These are phyloP conservation scores for Centropristis striata DNA, from an alignment of 2,113 vertebrate genomes.

Conservation along the genomic window DNA sequence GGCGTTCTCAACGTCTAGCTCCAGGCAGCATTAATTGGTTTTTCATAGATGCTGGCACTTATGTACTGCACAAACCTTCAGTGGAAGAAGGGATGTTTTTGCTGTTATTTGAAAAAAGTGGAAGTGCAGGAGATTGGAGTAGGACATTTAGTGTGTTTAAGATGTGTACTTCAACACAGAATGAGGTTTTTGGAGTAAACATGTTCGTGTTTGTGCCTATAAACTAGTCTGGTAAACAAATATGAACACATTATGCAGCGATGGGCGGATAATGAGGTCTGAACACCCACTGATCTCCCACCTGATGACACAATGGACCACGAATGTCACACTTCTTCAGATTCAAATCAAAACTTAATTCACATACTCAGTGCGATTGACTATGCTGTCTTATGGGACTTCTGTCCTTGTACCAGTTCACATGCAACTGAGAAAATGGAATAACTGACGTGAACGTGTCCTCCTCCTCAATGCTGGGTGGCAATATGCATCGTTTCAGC, in stretches of 20 bases:
- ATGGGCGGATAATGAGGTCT: not conserved
- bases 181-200: not conserved
- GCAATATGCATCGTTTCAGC: too few relatives aligned
- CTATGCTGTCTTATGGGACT: too few relatives aligned
- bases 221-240: not conserved
- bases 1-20: conserved; percentile 48
- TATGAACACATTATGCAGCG: not conserved
- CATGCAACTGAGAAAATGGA: too few relatives aligned
- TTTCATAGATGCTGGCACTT: conserved; percentile 28
- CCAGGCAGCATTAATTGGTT: conserved; percentile 68
- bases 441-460: too few relatives aligned
- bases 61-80: conserved; percentile 1
- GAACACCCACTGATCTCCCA: too few relatives aligned
- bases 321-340: too few relatives aligned
- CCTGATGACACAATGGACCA: too few relatives aligned
- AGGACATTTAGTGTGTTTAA: conserved; percentile 8
- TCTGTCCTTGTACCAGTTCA: too few relatives aligned
- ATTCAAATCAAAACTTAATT: too few relatives aligned
- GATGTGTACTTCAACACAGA: not conserved
- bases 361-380: too few relatives aligned
- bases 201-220: not conserved
- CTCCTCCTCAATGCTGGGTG: too few relatives aligned
- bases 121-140: not conserved
- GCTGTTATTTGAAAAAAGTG: conserved; percentile 3
- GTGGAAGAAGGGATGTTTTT: not conserved